These are phyloP conservation scores for Eupithecia centaureata DNA, from an alignment of 2,888 invertebrate genomes.

Conservation along the genomic window DNA sequence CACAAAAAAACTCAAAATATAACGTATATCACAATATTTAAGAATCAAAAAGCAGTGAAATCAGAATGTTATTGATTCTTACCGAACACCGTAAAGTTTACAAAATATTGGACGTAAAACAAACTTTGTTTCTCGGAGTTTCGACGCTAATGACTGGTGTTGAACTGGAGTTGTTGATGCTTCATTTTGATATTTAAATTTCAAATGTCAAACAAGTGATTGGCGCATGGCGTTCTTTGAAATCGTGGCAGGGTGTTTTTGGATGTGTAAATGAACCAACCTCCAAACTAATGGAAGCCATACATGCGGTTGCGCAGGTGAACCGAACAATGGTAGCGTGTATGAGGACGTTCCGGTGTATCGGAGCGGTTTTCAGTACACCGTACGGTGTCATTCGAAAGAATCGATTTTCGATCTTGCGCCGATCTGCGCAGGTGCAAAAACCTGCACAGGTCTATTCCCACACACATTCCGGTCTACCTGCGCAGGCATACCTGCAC, in stretches of 20 bases:
- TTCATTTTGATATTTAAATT: constrained; percentile 10
- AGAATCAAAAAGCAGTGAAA: neutral
- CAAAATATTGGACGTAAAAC: constrained; percentile 23
- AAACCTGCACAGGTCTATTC: too few relatives aligned
- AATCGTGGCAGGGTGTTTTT: neutral
- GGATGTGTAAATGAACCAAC: neutral
- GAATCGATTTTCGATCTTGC: too few relatives aligned
- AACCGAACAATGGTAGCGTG: too few relatives aligned
- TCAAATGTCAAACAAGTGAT: constrained; percentile 6
- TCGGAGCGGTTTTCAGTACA: too few relatives aligned
- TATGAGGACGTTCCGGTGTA: too few relatives aligned
- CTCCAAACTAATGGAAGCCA: too few relatives aligned
- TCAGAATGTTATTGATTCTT: neutral
- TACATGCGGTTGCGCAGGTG: too few relatives aligned
- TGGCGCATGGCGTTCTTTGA: neutral
- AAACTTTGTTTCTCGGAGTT: constrained; percentile 15
- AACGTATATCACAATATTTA: neutral
- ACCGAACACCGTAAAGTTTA: constrained; percentile 23
- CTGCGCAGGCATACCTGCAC: too few relatives aligned
- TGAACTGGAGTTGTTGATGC: neutral
- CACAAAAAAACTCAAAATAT: neutral
- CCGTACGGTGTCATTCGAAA: too few relatives aligned
- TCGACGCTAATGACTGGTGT: constrained; percentile 27
- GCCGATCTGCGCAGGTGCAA: too few relatives aligned
- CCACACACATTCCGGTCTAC: too few relatives aligned